Conservation (phyloP, 2,113 vertebrate genomes). For the Girardinichthys multiradiatus region DNA sequence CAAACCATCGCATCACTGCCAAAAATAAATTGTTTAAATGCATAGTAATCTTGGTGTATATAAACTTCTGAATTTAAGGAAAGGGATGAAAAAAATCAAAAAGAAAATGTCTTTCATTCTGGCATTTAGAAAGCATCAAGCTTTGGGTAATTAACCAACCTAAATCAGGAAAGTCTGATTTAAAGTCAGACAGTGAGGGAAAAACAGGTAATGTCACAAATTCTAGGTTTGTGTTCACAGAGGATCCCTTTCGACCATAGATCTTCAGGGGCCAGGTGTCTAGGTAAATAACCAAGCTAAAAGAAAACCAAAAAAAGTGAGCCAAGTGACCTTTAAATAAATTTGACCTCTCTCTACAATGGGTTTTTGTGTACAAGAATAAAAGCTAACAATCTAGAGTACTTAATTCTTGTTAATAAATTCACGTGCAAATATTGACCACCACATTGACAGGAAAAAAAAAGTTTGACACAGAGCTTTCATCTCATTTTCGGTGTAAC, state of each 20-base stretch:
- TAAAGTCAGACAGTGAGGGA: no score
- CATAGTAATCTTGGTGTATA: no score
- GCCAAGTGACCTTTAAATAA: background rate
- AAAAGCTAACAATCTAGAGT: background rate
- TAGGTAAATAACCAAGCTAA: slow-evolving; percentile 3
- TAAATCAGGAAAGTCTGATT: no score
- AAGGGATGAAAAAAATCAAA: no score
- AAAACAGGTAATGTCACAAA: background rate
- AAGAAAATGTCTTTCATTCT: no score
- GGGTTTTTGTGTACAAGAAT: background rate
- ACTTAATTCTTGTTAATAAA: background rate
- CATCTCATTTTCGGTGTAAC: slow-evolving; percentile 42
- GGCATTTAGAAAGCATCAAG: no score
- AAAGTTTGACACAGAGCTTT: slow-evolving; percentile 34
- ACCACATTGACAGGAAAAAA: background rate
- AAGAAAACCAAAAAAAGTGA: background rate
- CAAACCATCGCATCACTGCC: no score
- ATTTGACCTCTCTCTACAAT: background rate
- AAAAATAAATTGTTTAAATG: no score
- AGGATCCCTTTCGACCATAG: slow-evolving; percentile 1
- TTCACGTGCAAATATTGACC: slow-evolving; percentile 2
- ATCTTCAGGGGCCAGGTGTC: slow-evolving; percentile 2
- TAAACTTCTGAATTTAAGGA: no score
- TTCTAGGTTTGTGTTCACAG: slow-evolving; percentile 5
- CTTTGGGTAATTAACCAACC: no score